Conservation (phyloP, 2,797 vertebrate species). For the Halcyon smyrnensis region DNA sequence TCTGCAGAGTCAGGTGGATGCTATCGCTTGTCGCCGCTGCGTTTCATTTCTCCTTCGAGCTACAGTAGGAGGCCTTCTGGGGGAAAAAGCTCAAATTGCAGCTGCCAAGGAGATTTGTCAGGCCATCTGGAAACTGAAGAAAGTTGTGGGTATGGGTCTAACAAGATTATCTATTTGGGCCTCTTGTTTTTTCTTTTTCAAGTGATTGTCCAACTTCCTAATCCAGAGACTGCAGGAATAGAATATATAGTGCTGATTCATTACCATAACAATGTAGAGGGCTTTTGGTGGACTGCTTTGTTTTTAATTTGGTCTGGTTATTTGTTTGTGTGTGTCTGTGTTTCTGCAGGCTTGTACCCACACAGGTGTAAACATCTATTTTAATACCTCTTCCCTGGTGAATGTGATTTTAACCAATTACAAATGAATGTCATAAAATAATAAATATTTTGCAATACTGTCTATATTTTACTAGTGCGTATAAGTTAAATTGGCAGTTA, state of each 20-base stretch:
- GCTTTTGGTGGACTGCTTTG: background rate
- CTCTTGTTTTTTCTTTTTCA: slow-evolving; percentile 23
- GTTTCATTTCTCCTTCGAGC: slow-evolving; percentile 90
- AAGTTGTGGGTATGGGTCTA: slow-evolving; percentile 84
- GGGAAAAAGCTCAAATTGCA: slow-evolving; percentile 92
- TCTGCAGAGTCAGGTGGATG: slow-evolving; percentile 82
- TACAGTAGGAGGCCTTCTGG: slow-evolving; percentile 87
- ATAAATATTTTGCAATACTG: too few relatives aligned
- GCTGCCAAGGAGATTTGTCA: slow-evolving; percentile 89
- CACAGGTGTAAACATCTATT: background rate
- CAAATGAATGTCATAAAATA: background rate
- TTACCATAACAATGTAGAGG: slow-evolving; percentile 27
- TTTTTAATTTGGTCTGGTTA: background rate
- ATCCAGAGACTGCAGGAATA: slow-evolving; percentile 1
- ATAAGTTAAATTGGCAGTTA: background rate
- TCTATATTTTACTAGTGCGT: too few relatives aligned
- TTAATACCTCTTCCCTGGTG: background rate
- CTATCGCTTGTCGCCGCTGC: slow-evolving; percentile 82
- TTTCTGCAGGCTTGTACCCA: background rate
- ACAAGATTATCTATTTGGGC: slow-evolving; percentile 44
- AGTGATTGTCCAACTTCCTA: slow-evolving; percentile 34
- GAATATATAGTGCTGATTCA: background rate
- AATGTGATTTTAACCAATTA: background rate
- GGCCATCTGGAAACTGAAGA: slow-evolving; percentile 85
- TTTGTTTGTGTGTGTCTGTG: background rate